Conservation (phyloP, 2,797 vertebrate species). For the Crenichthys baileyi region DNA sequence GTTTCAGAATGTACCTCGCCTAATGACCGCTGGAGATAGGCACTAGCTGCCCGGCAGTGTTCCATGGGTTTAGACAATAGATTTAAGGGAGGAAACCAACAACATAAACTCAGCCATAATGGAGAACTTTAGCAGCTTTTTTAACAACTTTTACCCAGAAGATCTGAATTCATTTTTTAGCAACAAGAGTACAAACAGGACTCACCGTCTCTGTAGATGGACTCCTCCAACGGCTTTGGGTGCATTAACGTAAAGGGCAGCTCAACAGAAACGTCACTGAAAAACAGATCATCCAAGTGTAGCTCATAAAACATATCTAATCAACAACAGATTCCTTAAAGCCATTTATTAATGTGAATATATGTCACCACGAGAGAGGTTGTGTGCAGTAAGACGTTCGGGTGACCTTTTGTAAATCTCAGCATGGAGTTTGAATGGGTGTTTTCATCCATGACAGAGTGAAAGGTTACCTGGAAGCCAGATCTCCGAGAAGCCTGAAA, state of each 20-base stretch:
- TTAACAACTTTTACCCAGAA: background rate
- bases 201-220: slow-evolving; percentile 85
- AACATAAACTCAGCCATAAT: background rate
- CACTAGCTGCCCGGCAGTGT: too few relatives aligned
- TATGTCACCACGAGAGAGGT: background rate
- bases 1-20: too few relatives aligned
- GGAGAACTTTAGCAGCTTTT: background rate
- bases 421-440: slow-evolving; percentile 2
- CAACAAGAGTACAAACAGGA: too few relatives aligned
- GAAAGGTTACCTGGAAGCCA: slow-evolving; percentile 89
- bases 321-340: background rate
- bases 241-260: slow-evolving; percentile 95
- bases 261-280: slow-evolving; percentile 91
- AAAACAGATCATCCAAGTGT: slow-evolving; percentile 25
- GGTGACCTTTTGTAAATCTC: slow-evolving; percentile 31
- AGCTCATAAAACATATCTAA: background rate
- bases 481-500: slow-evolving; percentile 92
- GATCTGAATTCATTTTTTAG: background rate
- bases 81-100: too few relatives aligned
- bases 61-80: too few relatives aligned
- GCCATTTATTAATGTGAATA: background rate
- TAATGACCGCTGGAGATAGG: too few relatives aligned
- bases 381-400: background rate
- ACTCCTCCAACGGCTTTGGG: slow-evolving; percentile 89
- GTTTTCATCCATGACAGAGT: slow-evolving; percentile 16